Conservation (phyloP, 2,888 invertebrate genomes). For the Charanyca ferruginea region DNA sequence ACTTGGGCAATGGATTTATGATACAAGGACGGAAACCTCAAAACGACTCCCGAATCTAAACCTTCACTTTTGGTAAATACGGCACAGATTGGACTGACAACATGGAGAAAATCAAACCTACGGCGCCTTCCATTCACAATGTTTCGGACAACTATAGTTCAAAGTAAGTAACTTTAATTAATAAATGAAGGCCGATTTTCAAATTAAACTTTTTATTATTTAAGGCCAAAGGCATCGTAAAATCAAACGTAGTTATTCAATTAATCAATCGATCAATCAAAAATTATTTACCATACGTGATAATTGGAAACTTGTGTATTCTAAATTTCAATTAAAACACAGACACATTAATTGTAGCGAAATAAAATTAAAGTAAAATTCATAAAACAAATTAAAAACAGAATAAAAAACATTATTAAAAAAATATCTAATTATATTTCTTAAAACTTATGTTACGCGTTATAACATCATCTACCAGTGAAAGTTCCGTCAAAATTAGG, state of each 20-base stretch:
- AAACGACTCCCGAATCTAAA: constrained; percentile 10
- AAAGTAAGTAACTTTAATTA: constrained; percentile 73
- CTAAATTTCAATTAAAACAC: too few species aligned
- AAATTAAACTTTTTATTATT: neutral
- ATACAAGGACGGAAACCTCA: constrained; percentile 11
- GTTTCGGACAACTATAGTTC: constrained; percentile 79
- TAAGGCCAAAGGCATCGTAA: neutral
- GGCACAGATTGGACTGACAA: constrained; percentile 28
- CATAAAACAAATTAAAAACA: too few species aligned
- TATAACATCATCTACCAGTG: too few species aligned
- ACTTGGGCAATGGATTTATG: constrained; percentile 52
- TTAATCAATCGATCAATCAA: too few species aligned
- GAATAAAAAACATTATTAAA: too few species aligned
- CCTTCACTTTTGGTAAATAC: constrained; percentile 7
- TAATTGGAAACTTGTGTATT: too few species aligned
- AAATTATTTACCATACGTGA: too few species aligned
- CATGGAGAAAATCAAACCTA: constrained; percentile 73
- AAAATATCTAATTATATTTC: too few species aligned
- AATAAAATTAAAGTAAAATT: too few species aligned
- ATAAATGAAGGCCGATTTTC: constrained; percentile 8
- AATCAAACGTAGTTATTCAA: neutral
- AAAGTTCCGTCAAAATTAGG: too few species aligned
- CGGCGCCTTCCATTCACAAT: constrained; percentile 71
- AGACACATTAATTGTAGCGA: too few species aligned
- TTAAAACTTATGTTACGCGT: too few species aligned